Conservation (phyloP, 2,113 vertebrate genomes). For the Sardina pilchardus region DNA sequence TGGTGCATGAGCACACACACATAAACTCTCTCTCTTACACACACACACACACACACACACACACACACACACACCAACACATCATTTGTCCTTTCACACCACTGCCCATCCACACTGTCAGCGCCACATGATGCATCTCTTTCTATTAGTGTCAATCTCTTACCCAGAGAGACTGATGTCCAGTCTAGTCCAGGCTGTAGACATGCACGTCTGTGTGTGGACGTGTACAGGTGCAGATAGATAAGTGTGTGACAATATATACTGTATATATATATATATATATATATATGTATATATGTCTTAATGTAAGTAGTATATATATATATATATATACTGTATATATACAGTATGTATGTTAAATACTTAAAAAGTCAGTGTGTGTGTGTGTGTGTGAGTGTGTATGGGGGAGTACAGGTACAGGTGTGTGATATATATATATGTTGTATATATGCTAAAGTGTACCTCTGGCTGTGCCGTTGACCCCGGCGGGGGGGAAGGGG, state of each 20-base stretch:
- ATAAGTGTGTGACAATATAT: neutral
- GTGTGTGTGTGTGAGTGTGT: neutral
- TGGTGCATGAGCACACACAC: neutral
- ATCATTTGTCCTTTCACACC: neutral
- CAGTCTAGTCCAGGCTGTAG: no score
- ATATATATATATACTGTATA: no score
- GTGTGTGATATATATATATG: no score
- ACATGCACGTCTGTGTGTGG: no score
- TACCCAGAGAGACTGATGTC: no score
- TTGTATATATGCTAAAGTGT: constrained; percentile 44
- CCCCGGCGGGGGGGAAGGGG: constrained; percentile 76
- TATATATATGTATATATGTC: no score
- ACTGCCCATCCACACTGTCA: neutral
- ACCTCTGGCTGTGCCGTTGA: constrained; percentile 70
- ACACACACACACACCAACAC: constrained; percentile 36
- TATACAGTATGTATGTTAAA: no score
- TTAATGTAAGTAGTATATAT: no score
- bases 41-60: constrained; percentile 6
- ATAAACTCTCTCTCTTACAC: constrained; percentile 6
- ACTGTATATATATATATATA: no score
- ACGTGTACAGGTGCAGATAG: neutral
- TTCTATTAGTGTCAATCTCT: neutral
- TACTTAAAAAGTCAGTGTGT: neutral
- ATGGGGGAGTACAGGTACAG: neutral
- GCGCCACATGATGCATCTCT: no score